Base-by-base conservation (phyloP, 2,888 invertebrate species). In the Drosophila eohydei region DNA sequence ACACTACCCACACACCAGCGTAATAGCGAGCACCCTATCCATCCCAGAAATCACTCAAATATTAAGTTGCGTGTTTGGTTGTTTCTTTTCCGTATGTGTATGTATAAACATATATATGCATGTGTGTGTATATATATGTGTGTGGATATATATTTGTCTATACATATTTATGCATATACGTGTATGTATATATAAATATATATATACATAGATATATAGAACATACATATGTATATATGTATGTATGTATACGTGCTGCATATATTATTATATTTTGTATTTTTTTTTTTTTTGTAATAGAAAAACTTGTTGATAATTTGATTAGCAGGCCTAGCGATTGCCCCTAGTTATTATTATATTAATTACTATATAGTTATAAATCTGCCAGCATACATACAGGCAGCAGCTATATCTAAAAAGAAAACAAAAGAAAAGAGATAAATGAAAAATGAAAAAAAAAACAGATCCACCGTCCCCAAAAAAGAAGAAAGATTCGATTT, bases 231-330 rank as follows among this genome's bases (percentile, higher is more conserved):
- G 21, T 40, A 28, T 41, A 16, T 41, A 41, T 41, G 43, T 40
- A 46, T 54, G 32, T 46, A 41, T 48, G 14, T 36, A 46, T 21
- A 21, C 21, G 21, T 1, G 21, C 21, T 34, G n/a, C 16, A 59
- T 61, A 62, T 62, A 8, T 32, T 65, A 32, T 54, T 54, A 41
- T 68, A 65, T 60, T 58, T 43, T 40, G 58, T 76, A 63, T 71
- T 83, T 73, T 67, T 66, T 60, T 52, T 85, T 77, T 48, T 48
- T 54, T 83, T 74, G 61, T 70, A 38, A 73, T 74, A 71, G 57
- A 67, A 21, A 74, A 61, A 70, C 36, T 74, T 84, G 82, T 89
- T 84, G 69, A 87, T 79, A 84, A 70, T 81, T 79, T 81, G 63
- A 87, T 72, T 64, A 66, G 78, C 71, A 61, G 71, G 36, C 57